Conservation (phyloP, 2,888 invertebrate species). For the Eupsilia transversa region DNA sequence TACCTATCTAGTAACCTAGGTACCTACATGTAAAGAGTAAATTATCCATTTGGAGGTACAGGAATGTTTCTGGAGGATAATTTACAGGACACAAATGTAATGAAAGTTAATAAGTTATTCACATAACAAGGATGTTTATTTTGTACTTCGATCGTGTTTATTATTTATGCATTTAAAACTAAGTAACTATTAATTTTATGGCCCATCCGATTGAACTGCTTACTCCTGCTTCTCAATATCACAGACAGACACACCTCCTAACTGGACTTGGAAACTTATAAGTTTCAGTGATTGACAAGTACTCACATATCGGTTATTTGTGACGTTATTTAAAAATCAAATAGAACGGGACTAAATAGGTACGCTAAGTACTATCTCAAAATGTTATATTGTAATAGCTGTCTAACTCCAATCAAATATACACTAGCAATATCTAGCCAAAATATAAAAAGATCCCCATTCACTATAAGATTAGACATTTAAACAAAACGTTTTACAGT, state of each 20-base stretch:
- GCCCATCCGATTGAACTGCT: slow-evolving; percentile 66
- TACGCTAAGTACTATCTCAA: neutral
- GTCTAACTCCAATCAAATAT: neutral
- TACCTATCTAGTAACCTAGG: neutral
- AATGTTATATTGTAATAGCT: slow-evolving; percentile 8
- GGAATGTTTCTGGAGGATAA: slow-evolving; percentile 31
- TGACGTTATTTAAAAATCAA: slow-evolving; percentile 9
- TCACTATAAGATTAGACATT: too few species aligned
- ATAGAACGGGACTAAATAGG: slow-evolving; percentile 11
- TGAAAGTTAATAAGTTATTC: slow-evolving; percentile 6
- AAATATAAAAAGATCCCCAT: too few species aligned
- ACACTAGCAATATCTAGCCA: neutral
- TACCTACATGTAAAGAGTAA: neutral
- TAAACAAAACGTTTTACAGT: too few species aligned
- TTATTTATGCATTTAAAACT: slow-evolving; percentile 10
- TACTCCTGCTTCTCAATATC: slow-evolving; percentile 68
- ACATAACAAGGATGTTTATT: slow-evolving; percentile 41
- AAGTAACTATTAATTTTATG: slow-evolving; percentile 58
- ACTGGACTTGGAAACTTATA: neutral
- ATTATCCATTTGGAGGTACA: slow-evolving; percentile 10
- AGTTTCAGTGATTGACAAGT: slow-evolving; percentile 20
- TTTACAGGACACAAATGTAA: slow-evolving; percentile 2
- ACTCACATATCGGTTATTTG: neutral
- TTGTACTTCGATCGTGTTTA: slow-evolving; percentile 39
- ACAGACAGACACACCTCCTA: slow-evolving; percentile 32